A percentile compares a stretch with the other conserved stretches of the same genome.
These are phyloP conservation scores for Pollenia labialis DNA, from an alignment of 2,888 invertebrate species.

Conservation along the genomic window DNA sequence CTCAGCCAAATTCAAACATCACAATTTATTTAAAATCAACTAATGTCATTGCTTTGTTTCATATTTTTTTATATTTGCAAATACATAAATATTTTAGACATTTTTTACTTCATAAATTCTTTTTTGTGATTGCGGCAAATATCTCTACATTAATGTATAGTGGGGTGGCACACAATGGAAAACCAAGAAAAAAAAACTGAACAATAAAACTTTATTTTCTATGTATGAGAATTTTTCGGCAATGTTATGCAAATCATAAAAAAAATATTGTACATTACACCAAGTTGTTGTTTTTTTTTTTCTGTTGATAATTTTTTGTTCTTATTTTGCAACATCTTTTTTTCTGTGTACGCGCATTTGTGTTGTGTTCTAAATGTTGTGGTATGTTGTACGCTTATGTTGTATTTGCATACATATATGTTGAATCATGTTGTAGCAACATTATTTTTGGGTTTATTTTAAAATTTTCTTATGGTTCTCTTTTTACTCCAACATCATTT, in stretches of 20 bases:
- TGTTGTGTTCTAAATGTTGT: constrained; percentile 48
- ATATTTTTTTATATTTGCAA: constrained; percentile 3
- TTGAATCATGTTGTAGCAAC: constrained; percentile 17
- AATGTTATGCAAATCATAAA: constrained; percentile 70
- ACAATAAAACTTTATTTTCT: constrained; percentile 60
- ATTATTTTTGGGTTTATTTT: constrained; percentile 17
- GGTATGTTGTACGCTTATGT: constrained; percentile 40
- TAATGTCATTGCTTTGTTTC: constrained; percentile 39
- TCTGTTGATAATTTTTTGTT: constrained; percentile 2
- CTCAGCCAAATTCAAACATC: no score
- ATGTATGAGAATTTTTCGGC: constrained; percentile 45
- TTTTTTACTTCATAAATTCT: neutral
- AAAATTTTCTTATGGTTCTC: neutral
- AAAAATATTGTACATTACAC: constrained; percentile 40
- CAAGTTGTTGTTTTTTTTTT: constrained; percentile 24
- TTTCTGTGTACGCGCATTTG: neutral
- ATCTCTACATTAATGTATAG: neutral
- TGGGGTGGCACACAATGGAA: constrained; percentile 2
- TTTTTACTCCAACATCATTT: constrained; percentile 25
- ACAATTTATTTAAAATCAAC: constrained; percentile 8
- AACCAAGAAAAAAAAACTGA: neutral
- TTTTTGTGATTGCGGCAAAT: neutral
- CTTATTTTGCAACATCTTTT: constrained; percentile 32
- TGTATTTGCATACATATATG: constrained; percentile 14
- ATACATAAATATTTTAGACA: neutral